Evolutionary conservation across 2,888 invertebrate species (phyloP).

Genomic region (Zhuqinia jingwanae): DNA sequence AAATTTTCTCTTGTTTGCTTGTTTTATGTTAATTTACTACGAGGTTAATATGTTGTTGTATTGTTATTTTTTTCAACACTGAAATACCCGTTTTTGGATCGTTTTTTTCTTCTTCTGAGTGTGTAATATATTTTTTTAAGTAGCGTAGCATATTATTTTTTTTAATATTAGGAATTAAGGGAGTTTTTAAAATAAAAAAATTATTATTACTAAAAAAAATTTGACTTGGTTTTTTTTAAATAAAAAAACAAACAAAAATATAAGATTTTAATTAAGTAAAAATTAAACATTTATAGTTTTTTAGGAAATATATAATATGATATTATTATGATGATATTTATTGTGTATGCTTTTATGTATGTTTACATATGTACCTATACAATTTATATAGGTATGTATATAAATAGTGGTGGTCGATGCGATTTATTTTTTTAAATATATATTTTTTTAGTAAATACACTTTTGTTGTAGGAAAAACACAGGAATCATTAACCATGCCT

Average conservation of each 20-base stretch:
- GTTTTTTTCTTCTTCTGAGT: conserved; percentile 23
- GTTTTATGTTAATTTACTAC: too few relatives aligned
- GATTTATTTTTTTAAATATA: conserved; percentile 1
- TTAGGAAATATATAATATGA: not conserved
- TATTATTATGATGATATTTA: not conserved
- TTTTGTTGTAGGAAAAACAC: conserved; percentile 52
- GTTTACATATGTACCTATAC: not conserved
- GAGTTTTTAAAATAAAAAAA: too few relatives aligned
- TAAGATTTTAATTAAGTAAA: too few relatives aligned
- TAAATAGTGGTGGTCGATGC: conserved; percentile 12
- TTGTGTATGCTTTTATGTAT: not conserved
- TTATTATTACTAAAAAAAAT: not conserved
- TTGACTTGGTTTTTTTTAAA: conserved; percentile 14
- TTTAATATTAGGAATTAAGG: too few relatives aligned
- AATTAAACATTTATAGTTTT: not conserved
- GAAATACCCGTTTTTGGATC: conserved; percentile 32
- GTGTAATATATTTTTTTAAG: too few relatives aligned
- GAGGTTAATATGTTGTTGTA: conserved; percentile 28
- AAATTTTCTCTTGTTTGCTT: too few relatives aligned
- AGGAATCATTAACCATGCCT: conserved; percentile 71
- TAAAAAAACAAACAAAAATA: conserved; percentile 14
- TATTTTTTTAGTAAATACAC: conserved; percentile 9
- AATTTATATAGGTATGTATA: not conserved
- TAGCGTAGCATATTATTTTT: too few relatives aligned
- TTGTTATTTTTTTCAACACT: conserved; percentile 34